These are phyloP conservation scores for Bimastos eiseni DNA, from an alignment of 2,888 invertebrate genomes.

Conservation along the genomic window DNA sequence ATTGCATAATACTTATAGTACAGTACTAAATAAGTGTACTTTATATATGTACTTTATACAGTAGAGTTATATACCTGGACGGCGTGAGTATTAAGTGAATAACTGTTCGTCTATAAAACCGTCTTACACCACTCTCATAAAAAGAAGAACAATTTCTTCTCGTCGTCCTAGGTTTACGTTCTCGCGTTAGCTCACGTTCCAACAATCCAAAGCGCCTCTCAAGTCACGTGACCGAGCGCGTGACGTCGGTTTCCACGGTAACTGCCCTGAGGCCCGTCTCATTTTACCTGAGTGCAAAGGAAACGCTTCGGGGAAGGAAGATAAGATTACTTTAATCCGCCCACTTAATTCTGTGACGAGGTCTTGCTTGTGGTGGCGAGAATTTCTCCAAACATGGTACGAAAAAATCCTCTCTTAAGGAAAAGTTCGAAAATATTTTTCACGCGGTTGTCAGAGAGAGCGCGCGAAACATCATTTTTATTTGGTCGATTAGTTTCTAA, in stretches of 20 bases:
- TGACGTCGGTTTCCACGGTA: conserved; percentile 13
- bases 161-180: not conserved
- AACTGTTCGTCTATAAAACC: not conserved
- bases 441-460: not conserved
- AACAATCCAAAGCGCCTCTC: not conserved
- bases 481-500: too few species aligned
- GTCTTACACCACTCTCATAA: conserved; percentile 4
- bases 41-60: too few species aligned
- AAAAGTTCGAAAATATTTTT: not conserved
- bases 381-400: not conserved
- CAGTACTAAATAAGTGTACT: too few species aligned
- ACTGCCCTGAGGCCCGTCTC: not conserved
- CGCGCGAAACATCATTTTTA: too few species aligned
- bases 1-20: too few species aligned
- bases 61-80: too few species aligned
- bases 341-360: not conserved
- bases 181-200: not conserved
- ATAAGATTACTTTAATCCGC: not conserved
- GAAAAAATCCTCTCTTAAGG: not conserved
- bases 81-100: not conserved
- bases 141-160: not conserved
- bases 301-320: not conserved
- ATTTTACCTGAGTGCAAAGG: not conserved
- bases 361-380: not conserved
- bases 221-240: not conserved